Base-by-base conservation (phyloP, 2,797 vertebrate species). In the Rhinatrema bivittatum region DNA sequence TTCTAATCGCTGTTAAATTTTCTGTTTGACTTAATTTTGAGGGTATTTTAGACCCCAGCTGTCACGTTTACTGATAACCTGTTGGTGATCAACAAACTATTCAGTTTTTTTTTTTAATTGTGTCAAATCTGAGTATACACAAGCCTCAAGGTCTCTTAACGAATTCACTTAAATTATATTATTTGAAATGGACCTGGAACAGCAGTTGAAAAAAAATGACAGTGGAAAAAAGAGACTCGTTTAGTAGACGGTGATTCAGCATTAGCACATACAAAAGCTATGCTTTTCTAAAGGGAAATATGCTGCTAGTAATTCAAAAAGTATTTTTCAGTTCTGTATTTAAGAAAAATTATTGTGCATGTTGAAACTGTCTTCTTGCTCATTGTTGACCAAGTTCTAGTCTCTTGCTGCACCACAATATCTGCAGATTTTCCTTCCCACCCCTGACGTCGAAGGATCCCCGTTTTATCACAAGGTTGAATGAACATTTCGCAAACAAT, bases 41-140 rank as follows among this genome's bases (percentile, higher is more conserved):
- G 31, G 46, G 56, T 56, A 41, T 68, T 57, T 58, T 55, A 60
- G n/a, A n/a, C n/a, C n/a, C 53, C 57, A 65, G 65, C 67, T 68
- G 65, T 76, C 70, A 77, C 53, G 49, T 61, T 50, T 35, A 24
- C 35, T 54, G 41, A n/a, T n/a, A n/a, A n/a, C n/a, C n/a, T n/a
- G n/a, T n/a, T n/a, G n/a, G n/a, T n/a, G n/a, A n/a, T n/a, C n/a
- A n/a, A n/a, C n/a, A n/a, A n/a, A n/a, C n/a, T n/a, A n/a, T n/a
- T n/a, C n/a, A n/a, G n/a, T n/a, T n/a, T n/a, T n/a, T n/a, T n/a
- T n/a, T n/a, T n/a, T n/a, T 37, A 13, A 42, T 35, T 37, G 34
- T 45, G 38, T 50, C 32, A 60, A 56, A 49, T 32, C 33, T 16
- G 47, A 34, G 32, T 17, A 46, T n/a, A n/a, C n/a, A 32, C 43